Evolutionary conservation across 1,140 invertebrate genomes (phyloP).

Genomic region (Drosophila sechellia): DNA sequence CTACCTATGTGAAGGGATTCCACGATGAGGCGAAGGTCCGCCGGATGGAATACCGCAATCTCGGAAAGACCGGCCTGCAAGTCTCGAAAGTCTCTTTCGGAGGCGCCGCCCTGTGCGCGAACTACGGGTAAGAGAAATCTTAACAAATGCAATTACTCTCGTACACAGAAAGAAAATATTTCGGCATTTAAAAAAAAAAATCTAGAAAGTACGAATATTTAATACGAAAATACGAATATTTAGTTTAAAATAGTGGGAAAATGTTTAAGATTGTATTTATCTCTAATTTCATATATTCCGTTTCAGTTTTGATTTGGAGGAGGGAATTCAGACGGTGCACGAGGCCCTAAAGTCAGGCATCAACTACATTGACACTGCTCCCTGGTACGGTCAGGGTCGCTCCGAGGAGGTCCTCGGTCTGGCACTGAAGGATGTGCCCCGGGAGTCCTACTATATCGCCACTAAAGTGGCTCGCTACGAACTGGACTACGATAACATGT

Average conservation of each 20-base stretch:
- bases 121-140: conserved; percentile 55
- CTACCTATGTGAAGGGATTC: conserved; percentile 87
- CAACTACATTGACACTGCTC: conserved; percentile 97
- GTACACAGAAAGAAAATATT: neutral
- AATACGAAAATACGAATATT: too few species aligned
- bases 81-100: conserved; percentile 87
- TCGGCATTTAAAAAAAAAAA: neutral
- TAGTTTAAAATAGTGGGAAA: neutral
- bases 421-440: conserved; percentile 91
- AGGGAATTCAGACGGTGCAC: conserved; percentile 89
- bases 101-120: conserved; percentile 71
- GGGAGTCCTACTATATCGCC: conserved; percentile 93
- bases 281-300: neutral
- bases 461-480: conserved; percentile 96
- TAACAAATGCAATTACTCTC: neutral
- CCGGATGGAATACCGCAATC: conserved; percentile 86
- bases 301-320: conserved; percentile 86
- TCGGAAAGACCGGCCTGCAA: conserved; percentile 86
- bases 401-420: conserved; percentile 93
- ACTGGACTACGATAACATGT: conserved; percentile 90
- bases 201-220: neutral
- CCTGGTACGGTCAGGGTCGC: conserved; percentile 95
- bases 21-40: conserved; percentile 86
- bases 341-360: conserved; percentile 92
- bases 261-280: neutral